Base-by-base conservation (phyloP, 2,888 invertebrate genomes). In the Eupithecia vulgata region DNA sequence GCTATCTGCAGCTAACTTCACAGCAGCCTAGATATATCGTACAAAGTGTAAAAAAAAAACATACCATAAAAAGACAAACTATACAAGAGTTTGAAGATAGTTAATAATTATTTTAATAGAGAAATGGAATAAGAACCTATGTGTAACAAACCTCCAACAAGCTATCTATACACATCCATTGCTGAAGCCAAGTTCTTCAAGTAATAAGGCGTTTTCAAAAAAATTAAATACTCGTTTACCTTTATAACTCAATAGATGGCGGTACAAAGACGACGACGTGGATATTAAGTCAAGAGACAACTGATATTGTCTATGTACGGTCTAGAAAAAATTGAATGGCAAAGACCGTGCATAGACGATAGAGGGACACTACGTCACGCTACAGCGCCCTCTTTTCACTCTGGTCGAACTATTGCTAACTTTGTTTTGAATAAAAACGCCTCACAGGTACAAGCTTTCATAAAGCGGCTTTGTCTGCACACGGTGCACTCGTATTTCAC, bases 101-200 rank as follows among this genome's bases (percentile, higher is more conserved):
- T 68, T 73, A 76, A 73, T 68, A 40, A 64, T 72, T 61, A 67
- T 52, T 67, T 67, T 62, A 40, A 70, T 73, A 76, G 67, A 73
- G 71, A 73, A 75, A 69, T 76, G 73, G 73, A 75, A 75, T 73
- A 71, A 75, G 40, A 73, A 76, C 73, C 68, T 71, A 68, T 68
- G 62, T 59, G 69, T 25, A 62, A 68, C 61, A 66, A 62, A 68
- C 68, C 52, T 59, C 52, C 67, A 42, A 66, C 59, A 67, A 74
- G 71, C 71, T 61, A 17, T 61, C 61, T 17, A 61, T 34, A 57
- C 57, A 25, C 1, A 25, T 57, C 13, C 7, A 57, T 25, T 57
- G 57, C 52, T 52, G 21, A 52, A 52, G 25, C 57, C 5, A 57
- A 57, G 21, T 25, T 25, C 25, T 57, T 52, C 52, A 52, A 21